These are phyloP conservation scores for Brachionus rotundiformis DNA, from an alignment of 1,140 invertebrate genomes.

Conservation along the genomic window DNA sequence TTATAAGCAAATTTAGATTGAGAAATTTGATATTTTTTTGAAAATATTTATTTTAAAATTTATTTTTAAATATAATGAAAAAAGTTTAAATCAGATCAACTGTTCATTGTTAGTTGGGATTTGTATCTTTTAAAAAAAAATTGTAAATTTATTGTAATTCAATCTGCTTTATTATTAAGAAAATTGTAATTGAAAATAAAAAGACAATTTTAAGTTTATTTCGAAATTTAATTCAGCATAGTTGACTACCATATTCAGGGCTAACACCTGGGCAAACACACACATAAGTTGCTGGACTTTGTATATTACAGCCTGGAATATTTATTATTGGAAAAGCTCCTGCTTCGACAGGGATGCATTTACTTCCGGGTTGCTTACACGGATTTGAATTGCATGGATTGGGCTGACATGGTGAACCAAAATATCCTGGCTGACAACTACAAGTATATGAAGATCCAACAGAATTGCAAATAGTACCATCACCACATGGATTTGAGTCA, in stretches of 20 bases:
- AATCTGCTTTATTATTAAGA: slow-evolving; percentile 1
- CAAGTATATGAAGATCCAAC: background rate
- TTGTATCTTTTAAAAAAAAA: background rate
- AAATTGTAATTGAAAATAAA: background rate
- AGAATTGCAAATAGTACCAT: slow-evolving; percentile 1
- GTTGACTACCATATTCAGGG: slow-evolving; percentile 32
- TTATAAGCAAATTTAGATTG: background rate
- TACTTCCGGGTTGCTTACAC: slow-evolving; percentile 14
- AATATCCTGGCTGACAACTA: slow-evolving; percentile 22
- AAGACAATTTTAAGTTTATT: background rate
- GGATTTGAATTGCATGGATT: slow-evolving; percentile 38
- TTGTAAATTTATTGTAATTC: slow-evolving; percentile 17
- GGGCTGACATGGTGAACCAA: slow-evolving; percentile 37
- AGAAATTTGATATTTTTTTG: slow-evolving; percentile 29
- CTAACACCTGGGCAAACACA: slow-evolving; percentile 29
- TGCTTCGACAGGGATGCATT: slow-evolving; percentile 33
- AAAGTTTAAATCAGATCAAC: background rate
- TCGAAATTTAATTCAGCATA: slow-evolving; percentile 38
- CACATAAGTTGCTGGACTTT: slow-evolving; percentile 6
- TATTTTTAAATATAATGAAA: background rate
- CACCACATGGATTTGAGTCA: slow-evolving; percentile 32
- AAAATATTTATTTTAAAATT: slow-evolving; percentile 38
- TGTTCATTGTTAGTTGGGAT: slow-evolving; percentile 1
- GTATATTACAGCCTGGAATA: slow-evolving; percentile 6
- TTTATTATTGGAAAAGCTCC: slow-evolving; percentile 18